phyloP scores from a whole-genome alignment of 1,140 invertebrate species.

The Drosophila sucinea region DNA sequence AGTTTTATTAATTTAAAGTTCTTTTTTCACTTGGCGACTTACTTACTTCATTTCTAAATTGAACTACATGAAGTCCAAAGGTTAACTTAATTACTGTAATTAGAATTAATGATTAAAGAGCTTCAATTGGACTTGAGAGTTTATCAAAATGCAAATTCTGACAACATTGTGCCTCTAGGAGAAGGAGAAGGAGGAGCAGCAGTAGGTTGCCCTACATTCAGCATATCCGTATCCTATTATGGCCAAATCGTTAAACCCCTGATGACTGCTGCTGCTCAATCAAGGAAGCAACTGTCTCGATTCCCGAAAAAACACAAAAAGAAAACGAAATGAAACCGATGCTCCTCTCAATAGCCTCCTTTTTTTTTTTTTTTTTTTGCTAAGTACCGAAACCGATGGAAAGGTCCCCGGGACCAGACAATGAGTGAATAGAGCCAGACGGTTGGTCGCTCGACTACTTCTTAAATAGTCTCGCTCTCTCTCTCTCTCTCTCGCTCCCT shows the following conservation, averaged over 20 bases:
- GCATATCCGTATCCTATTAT: constrained; percentile 20
- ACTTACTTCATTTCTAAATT: too few relatives aligned
- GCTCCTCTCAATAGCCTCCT: constrained; percentile 31
- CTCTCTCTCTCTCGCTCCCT: not conserved
- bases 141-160: too few relatives aligned
- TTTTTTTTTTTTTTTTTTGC: not conserved
- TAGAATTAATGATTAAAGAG: too few relatives aligned
- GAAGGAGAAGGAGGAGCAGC: too few relatives aligned
- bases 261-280: constrained; percentile 27
- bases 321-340: constrained; percentile 22
- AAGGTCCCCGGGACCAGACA: constrained; percentile 22
- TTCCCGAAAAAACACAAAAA: constrained; percentile 38
- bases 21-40: too few relatives aligned
- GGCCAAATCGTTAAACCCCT: constrained; percentile 29
- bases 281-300: constrained; percentile 69
- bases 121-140: too few relatives aligned
- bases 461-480: too few relatives aligned
- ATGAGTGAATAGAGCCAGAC: constrained; percentile 22
- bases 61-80: too few relatives aligned
- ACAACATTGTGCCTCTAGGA: too few relatives aligned
- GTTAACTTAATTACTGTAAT: too few relatives aligned
- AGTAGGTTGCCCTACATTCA: not conserved
- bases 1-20: too few relatives aligned
- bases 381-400: constrained; percentile 30
- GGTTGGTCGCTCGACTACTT: constrained; percentile 1